Conservation (phyloP, 1,140 invertebrate species). For the Rhyzopertha dominica region DNA sequence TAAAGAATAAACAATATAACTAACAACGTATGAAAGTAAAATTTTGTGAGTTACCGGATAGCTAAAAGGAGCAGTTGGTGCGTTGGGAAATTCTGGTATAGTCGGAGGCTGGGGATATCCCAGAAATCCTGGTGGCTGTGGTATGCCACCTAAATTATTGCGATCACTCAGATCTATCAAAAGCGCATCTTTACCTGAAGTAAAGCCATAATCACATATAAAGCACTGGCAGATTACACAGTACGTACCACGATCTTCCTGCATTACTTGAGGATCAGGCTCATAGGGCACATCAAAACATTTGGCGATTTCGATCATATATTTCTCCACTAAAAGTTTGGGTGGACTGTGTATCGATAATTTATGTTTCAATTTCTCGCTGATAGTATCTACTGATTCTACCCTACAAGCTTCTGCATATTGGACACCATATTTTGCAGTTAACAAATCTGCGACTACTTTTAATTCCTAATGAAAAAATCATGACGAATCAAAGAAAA, state of each 20-base stretch:
- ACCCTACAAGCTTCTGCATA: slow-evolving; percentile 82
- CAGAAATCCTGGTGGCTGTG: slow-evolving; percentile 72
- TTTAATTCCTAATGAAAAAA: slow-evolving; percentile 68
- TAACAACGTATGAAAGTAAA: slow-evolving; percentile 11
- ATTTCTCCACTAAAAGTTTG: slow-evolving; percentile 93
- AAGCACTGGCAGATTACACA: neutral
- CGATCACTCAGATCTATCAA: slow-evolving; percentile 71
- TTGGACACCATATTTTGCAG: slow-evolving; percentile 90
- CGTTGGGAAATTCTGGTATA: slow-evolving; percentile 51
- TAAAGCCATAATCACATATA: slow-evolving; percentile 2
- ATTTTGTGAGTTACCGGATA: slow-evolving; percentile 53
- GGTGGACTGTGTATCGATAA: slow-evolving; percentile 93
- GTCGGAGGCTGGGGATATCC: slow-evolving; percentile 66
- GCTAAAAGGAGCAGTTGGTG: slow-evolving; percentile 47
- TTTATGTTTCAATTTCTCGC: slow-evolving; percentile 94
- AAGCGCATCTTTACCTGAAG: slow-evolving; percentile 56
- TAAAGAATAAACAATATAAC: slow-evolving; percentile 15
- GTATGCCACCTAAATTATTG: slow-evolving; percentile 55
- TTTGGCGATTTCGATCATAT: slow-evolving; percentile 94
- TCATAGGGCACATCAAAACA: slow-evolving; percentile 89
- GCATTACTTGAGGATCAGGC: slow-evolving; percentile 88
- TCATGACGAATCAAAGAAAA: slow-evolving; percentile 2
- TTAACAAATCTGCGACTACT: slow-evolving; percentile 84
- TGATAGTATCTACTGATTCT: slow-evolving; percentile 75
- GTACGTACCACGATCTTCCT: slow-evolving; percentile 56